Conservation (phyloP, 2,888 invertebrate genomes). For the Drosophila mettleri region DNA sequence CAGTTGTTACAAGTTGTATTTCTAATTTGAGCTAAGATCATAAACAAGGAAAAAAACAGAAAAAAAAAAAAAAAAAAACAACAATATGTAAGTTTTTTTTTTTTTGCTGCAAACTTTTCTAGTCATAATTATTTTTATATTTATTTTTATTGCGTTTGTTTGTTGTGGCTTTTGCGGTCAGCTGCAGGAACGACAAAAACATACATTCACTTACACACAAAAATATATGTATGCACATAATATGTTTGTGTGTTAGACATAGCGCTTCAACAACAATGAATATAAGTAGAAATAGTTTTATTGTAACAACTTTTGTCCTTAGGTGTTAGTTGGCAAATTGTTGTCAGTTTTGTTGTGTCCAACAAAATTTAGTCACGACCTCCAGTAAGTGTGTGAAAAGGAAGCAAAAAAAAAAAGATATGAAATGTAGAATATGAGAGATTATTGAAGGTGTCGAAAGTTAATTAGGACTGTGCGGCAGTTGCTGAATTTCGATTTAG, state of each 20-base stretch:
- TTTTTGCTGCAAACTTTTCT: constrained; percentile 43
- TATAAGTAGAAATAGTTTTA: constrained; percentile 41
- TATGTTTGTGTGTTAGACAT: neutral
- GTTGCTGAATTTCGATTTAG: neutral
- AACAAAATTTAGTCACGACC: constrained; percentile 20
- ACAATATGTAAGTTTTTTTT: constrained; percentile 12
- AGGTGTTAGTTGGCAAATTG: constrained; percentile 37
- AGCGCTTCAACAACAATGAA: constrained; percentile 21
- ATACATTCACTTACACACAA: constrained; percentile 5
- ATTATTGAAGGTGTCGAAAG: constrained; percentile 12
- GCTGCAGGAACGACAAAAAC: constrained; percentile 26
- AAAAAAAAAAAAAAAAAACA: constrained; percentile 17
- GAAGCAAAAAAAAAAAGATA: neutral
- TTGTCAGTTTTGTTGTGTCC: constrained; percentile 18
- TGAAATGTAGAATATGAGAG: constrained; percentile 2
- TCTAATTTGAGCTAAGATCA: constrained; percentile 44
- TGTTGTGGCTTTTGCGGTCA: constrained; percentile 65
- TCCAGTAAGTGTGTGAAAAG: neutral
- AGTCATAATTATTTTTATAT: constrained; percentile 60
- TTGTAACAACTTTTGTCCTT: constrained; percentile 42
- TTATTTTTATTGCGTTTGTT: constrained; percentile 67
- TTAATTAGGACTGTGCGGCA: constrained; percentile 13
- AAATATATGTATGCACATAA: constrained; percentile 2
- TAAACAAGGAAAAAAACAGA: constrained; percentile 16
- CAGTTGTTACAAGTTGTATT: constrained; percentile 46